These are phyloP conservation scores for Lasioglossum marginatum DNA, from an alignment of 2,888 invertebrate genomes.

Conservation along the genomic window DNA sequence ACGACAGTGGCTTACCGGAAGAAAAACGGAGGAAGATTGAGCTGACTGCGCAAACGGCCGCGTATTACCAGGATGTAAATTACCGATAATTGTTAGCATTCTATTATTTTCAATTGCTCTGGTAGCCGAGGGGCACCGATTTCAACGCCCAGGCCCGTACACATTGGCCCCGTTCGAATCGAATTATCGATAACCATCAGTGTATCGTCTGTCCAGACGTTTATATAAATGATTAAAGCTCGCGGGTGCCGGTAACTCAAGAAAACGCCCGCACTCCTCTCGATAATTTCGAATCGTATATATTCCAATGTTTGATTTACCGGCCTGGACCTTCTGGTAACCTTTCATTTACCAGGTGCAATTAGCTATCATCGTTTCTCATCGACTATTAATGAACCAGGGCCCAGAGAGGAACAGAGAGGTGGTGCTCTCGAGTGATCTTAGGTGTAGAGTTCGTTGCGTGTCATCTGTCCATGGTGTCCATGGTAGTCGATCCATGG, in stretches of 20 bases:
- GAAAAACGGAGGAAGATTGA: background rate
- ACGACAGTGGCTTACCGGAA: background rate
- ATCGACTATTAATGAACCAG: slow-evolving; percentile 50
- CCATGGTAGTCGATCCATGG: slow-evolving; percentile 1
- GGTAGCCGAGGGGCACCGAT: background rate
- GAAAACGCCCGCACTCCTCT: slow-evolving; percentile 41
- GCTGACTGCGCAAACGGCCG: background rate
- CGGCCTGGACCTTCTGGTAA: slow-evolving; percentile 27
- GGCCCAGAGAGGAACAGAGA: slow-evolving; percentile 17
- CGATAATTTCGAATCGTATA: slow-evolving; percentile 45
- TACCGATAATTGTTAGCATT: background rate
- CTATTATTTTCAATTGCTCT: background rate
- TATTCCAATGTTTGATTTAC: slow-evolving; percentile 48
- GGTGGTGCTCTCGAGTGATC: slow-evolving; percentile 8
- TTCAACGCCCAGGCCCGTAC: background rate
- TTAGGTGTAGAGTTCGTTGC: slow-evolving; percentile 19
- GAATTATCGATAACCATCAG: slow-evolving; percentile 25
- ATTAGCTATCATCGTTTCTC: slow-evolving; percentile 50
- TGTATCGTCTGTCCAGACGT: slow-evolving; percentile 24
- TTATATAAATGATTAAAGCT: slow-evolving; percentile 46
- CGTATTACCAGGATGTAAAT: background rate
- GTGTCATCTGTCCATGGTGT: slow-evolving; percentile 36
- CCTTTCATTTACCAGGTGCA: slow-evolving; percentile 41
- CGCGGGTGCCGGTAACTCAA: slow-evolving; percentile 31
- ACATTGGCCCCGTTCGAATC: background rate